Base-by-base conservation (phyloP, 2,888 invertebrate genomes). In the Scrobipalpa atriplicella region DNA sequence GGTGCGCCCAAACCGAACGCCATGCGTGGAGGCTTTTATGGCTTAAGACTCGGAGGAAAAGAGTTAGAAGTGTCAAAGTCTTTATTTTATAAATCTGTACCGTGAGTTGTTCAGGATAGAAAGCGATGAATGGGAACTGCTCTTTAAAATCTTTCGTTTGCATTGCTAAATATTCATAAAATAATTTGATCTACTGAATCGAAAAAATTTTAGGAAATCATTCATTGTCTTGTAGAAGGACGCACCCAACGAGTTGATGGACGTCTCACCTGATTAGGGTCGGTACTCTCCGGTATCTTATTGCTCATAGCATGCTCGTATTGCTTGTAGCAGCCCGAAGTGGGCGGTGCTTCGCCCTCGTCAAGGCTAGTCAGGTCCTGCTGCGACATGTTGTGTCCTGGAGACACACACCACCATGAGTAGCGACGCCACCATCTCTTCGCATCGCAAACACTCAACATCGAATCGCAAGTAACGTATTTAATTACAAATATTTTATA, bases 381-480 rank as follows among this genome's bases (percentile, higher is more conserved):
- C 93, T 97, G 97, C 87, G 97, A 97, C 94, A 97, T 94, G 94
- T 97, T 97, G 95, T 97, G 97, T 94, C 97, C 97, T 97, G 95
- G 82, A 90, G 89, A 89, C 91, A 92, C 90, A 90, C 81, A 92
- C 88, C 88, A 89, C 82, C 85, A 79, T 90, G 84, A 91, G 87
- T 89, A 89, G 90, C 89, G 81, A 84, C 85, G 87, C 80, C 80
- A 85, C 85, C 86, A 75, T 74, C 52, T 18, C 16, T 58, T 29
- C 65, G 68, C 58, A 62, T 66, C 68, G 70, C 71, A 54, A 61
- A 51, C 75, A 72, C 75, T 74, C 76, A 76, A 77, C 75, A 80
- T 78, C 80, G 76, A 76, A 71, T 78, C 75, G 61, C 41, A 61
- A 39, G 39, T 61, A 61, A 67, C 65, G 67, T 66, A 71, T 67